phyloP scores from a whole-genome alignment of 2,888 invertebrate genomes.

The Orthonevra nobilis region DNA sequence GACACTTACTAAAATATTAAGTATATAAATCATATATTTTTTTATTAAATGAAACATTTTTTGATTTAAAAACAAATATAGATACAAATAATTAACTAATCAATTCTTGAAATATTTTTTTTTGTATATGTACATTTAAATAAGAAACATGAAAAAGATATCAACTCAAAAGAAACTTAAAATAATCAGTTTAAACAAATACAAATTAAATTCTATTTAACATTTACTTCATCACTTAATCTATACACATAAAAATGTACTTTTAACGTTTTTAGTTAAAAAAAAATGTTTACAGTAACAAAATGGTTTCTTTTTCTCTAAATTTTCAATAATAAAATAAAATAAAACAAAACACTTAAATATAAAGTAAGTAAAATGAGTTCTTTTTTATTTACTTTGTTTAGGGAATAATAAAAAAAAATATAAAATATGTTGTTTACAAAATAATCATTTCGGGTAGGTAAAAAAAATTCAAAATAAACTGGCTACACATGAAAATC shows the following conservation, averaged over 20 bases:
- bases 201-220: conserved; percentile 34
- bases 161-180: conserved; percentile 39
- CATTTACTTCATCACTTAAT: neutral
- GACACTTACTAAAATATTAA: conserved; percentile 62
- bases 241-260: too few species aligned
- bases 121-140: conserved; percentile 58
- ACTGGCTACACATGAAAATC: conserved; percentile 8
- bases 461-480: conserved; percentile 26
- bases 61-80: conserved; percentile 49
- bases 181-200: conserved; percentile 53
- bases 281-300: too few species aligned
- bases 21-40: conserved; percentile 65
- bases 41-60: conserved; percentile 23
- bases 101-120: too few species aligned
- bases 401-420: conserved; percentile 15
- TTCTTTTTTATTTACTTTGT: conserved; percentile 16
- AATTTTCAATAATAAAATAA: conserved; percentile 7
- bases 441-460: conserved; percentile 16
- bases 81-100: conserved; percentile 21
- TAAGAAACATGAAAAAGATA: conserved; percentile 16
- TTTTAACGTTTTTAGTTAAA: too few species aligned
- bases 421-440: conserved; percentile 32
- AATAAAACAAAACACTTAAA: conserved; percentile 41
- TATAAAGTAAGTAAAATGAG: conserved; percentile 48
- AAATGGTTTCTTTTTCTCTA: too few species aligned